Evolutionary conservation across 1,140 invertebrate genomes (phyloP), one percentile per base, ranked within the genome.

Genomic region (Oedothorax gibbosus): DNA sequence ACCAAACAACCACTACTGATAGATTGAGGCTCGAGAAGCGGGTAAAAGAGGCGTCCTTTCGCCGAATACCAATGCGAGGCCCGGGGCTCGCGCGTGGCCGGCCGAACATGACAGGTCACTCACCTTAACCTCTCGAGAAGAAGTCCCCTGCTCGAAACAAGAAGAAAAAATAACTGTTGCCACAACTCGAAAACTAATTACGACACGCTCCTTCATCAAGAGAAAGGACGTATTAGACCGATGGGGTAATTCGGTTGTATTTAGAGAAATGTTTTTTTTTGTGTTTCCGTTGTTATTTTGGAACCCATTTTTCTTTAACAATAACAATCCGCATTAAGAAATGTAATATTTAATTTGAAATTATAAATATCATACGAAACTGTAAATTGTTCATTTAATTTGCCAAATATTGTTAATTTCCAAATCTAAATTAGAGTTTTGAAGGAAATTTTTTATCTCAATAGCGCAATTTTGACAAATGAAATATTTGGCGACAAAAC

Each of bases 41-140:
- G 49, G n/a, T 7, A 51, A 71, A 71, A n/a, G 8, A n/a, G 69
- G 50, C 15, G 8, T 15, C 0, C 9, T 35, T 35, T 9, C 9
- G 12, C 57, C n/a, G 50, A 71, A 51, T 53, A 71, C 20, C 49
- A 53, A 18, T 35, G n/a, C 20, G n/a, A 14, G 7, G 50, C 77
- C 64, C 21, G 50, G 21, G 80, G 80, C 50, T 35, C 56, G 18
- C 80, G 60, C 80, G 79, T 82, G 80, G 54, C 80, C 69, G 68
- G 68, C 66, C 18, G 56, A 82, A 82, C 80, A 82, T 73, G 80
- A 82, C 80, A 82, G 80, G 80, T 82, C 80, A 82, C 56, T 82
- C 80, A 82, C 80, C 80, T 82, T 82, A 56, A 82, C 80, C 80
- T 82, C 80, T 82, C 14, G 49, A 35, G 50, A 53, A 51, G 69